Evolutionary conservation across 2,113 vertebrate genomes (phyloP).

Genomic region (Pogonocichla stellata): DNA sequence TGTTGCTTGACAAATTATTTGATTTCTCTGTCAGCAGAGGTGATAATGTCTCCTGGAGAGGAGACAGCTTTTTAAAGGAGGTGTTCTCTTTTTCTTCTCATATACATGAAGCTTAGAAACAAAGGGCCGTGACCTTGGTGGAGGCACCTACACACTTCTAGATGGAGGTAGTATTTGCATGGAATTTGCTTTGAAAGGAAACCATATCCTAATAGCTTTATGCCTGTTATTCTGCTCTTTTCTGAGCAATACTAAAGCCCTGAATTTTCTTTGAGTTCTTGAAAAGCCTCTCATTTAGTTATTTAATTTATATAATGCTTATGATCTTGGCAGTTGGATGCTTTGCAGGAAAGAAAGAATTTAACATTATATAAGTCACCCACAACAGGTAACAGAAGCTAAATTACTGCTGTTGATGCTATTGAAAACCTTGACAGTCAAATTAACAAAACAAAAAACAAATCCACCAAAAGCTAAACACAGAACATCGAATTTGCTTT

Average conservation of each 20-base stretch:
- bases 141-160: not conserved
- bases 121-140: not conserved
- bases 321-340: conserved; percentile 4
- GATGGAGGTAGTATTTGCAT: not conserved
- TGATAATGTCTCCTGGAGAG: not conserved
- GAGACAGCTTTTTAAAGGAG: not conserved
- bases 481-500: not conserved
- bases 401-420: conserved; percentile 17
- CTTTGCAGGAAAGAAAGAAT: not conserved
- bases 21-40: not conserved
- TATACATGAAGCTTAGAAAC: not conserved
- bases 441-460: conserved; percentile 6
- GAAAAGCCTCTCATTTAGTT: conserved; percentile 7
- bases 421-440: conserved; percentile 41
- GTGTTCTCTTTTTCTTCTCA: not conserved
- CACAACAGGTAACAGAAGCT: conserved; percentile 58
- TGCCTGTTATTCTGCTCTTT: not conserved
- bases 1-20: not conserved
- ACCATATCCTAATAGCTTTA: not conserved
- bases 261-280: not conserved
- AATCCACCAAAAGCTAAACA: conserved; percentile 16
- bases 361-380: conserved; percentile 39
- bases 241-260: not conserved
- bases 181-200: conserved; percentile 4
- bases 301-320: conserved; percentile 39